Percentiles rank a stretch among this genome's conserved stretches.
Evolutionary conservation across 2,888 invertebrate species (phyloP).

Genomic region (Sphaeridia pumilis): DNA sequence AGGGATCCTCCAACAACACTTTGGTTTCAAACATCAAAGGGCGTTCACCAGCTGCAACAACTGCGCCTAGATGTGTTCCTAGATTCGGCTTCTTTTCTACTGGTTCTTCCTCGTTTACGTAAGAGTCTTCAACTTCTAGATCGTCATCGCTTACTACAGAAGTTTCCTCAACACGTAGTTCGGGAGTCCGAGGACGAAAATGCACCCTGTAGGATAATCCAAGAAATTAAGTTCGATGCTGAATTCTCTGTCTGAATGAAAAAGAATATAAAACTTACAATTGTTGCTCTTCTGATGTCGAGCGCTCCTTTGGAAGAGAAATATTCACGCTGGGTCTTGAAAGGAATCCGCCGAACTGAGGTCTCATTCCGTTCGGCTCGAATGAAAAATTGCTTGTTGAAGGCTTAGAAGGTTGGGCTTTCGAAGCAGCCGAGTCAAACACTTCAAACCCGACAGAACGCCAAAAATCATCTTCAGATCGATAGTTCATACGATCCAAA

Average conservation of each 20-base stretch:
- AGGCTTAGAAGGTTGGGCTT: no score
- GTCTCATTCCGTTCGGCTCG: slow-evolving; percentile 37
- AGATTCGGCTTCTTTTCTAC: slow-evolving; percentile 6
- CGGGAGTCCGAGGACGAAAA: slow-evolving; percentile 67
- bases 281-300: no score
- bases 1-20: slow-evolving; percentile 25
- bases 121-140: slow-evolving; percentile 15
- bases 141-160: slow-evolving; percentile 17
- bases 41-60: slow-evolving; percentile 25
- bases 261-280: no score
- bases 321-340: background rate
- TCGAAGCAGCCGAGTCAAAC: slow-evolving; percentile 45
- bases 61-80: slow-evolving; percentile 25
- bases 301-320: background rate
- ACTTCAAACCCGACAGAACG: slow-evolving; percentile 58
- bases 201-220: no score
- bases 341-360: slow-evolving; percentile 7
- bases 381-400: no score
- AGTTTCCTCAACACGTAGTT: slow-evolving; percentile 13
- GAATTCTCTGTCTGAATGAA: no score
- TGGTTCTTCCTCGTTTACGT: slow-evolving; percentile 7
- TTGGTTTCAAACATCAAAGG: slow-evolving; percentile 26
- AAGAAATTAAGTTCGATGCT: no score
- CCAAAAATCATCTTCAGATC: slow-evolving; percentile 57
- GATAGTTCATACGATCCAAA: slow-evolving; percentile 18